Conservation (phyloP, 2,113 vertebrate species). For the Marmota flaviventris region DNA sequence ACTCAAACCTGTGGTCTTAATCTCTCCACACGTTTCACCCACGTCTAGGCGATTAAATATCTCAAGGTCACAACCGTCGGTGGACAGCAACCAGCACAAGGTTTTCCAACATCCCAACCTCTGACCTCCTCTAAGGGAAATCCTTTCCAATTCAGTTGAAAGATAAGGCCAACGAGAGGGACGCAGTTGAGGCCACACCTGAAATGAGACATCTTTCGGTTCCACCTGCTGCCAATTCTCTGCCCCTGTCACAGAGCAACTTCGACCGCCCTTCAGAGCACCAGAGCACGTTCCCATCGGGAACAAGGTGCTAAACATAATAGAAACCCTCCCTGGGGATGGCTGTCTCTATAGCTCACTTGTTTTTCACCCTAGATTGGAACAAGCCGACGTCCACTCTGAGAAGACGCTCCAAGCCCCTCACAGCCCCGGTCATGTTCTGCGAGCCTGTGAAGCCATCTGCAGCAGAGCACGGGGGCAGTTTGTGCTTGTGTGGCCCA, state of each 20-base stretch:
- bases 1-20: neutral
- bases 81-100: accelerated
- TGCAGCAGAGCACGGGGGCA: accelerated
- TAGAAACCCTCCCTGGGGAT: accelerated
- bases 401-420: no score
- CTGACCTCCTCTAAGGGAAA: neutral
- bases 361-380: neutral
- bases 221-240: neutral
- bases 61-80: neutral
- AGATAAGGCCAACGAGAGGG: neutral
- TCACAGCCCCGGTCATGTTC: accelerated
- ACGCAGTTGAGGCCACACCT: no score
- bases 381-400: accelerated
- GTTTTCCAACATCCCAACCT: neutral
- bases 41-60: neutral
- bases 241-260: accelerated
- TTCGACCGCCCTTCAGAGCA: neutral
- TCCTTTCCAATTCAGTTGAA: neutral
- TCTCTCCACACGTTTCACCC: neutral
- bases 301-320: neutral
- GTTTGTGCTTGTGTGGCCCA: neutral
- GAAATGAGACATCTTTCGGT: neutral
- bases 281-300: neutral
- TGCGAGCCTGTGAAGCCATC: no score
- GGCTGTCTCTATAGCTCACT: accelerated